These are phyloP conservation scores for Nasonovia ribisnigri DNA, from an alignment of 2,888 invertebrate species.

Conservation along the genomic window DNA sequence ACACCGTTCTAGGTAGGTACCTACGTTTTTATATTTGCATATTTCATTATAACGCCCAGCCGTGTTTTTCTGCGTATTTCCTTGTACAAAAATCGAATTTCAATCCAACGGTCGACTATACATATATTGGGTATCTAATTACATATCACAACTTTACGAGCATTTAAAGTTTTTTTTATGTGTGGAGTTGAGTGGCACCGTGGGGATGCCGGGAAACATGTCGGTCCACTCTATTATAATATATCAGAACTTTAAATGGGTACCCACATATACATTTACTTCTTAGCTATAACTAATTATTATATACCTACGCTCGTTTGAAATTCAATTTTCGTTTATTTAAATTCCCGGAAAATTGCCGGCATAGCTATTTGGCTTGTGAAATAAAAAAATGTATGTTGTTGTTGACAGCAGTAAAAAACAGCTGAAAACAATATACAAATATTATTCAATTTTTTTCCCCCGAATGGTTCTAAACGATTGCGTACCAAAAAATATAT, in stretches of 20 bases:
- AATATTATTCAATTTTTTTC: too few relatives aligned
- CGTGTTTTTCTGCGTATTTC: neutral
- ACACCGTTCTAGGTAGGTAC: too few relatives aligned
- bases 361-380: neutral
- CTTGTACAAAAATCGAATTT: neutral
- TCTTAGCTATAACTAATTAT: neutral
- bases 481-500: neutral
- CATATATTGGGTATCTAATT: neutral
- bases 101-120: neutral
- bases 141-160: neutral
- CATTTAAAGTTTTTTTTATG: neutral
- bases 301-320: neutral
- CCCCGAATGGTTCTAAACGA: too few relatives aligned
- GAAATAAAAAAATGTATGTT: neutral
- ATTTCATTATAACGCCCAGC: neutral
- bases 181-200: neutral
- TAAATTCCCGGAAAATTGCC: neutral
- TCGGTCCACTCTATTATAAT: neutral
- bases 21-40: neutral
- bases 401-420: neutral
- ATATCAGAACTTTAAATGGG: neutral
- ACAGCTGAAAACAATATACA: neutral
- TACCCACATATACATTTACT: neutral
- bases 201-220: neutral
- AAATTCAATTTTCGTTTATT: neutral